Conservation (phyloP, 2,113 vertebrate genomes). For the Tragelaphus scriptus region DNA sequence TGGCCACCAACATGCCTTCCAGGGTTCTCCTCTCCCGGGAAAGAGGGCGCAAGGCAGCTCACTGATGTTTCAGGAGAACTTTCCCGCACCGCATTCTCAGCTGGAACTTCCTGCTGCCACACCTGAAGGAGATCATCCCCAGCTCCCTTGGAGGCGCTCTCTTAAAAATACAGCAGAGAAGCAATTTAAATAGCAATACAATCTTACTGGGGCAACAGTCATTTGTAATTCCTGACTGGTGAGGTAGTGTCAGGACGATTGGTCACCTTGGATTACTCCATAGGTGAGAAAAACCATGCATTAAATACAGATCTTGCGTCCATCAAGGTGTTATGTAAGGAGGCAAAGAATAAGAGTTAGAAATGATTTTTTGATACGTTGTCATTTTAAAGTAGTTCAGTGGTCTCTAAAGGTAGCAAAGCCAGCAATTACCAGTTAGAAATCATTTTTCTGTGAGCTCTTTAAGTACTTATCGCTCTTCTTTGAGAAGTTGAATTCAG, state of each 20-base stretch:
- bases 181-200: background rate
- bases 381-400: background rate
- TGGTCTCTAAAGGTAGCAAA: background rate
- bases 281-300: background rate
- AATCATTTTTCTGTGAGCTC: background rate
- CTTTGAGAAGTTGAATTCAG: background rate
- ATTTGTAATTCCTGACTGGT: background rate
- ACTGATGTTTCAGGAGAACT: no score
- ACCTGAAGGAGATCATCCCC: no score
- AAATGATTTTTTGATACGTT: background rate
- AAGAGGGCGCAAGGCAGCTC: accelerated
- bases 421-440: background rate
- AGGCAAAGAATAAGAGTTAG: background rate
- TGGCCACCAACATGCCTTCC: background rate
- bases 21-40: background rate
- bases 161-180: background rate
- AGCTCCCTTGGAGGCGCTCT: background rate
- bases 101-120: accelerated
- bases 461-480: background rate
- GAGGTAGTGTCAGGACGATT: accelerated
- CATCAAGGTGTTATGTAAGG: background rate
- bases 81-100: accelerated
- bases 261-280: background rate
- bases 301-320: background rate
- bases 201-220: accelerated